Conservation (phyloP, 2,797 vertebrate genomes). For the Heliangelus exortis region DNA sequence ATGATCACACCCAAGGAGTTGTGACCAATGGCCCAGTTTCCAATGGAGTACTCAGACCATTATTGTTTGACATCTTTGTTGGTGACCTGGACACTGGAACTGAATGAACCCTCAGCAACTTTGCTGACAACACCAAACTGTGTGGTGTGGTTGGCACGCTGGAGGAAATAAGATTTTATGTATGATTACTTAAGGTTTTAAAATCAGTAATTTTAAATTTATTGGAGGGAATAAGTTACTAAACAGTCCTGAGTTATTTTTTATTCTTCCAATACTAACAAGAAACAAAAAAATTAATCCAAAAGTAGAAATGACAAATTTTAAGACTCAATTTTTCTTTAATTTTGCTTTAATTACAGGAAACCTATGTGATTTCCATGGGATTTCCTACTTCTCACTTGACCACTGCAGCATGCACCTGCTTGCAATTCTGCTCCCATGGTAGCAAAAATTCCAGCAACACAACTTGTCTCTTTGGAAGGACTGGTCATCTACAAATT, state of each 20-base stretch:
- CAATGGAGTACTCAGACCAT: too few relatives aligned
- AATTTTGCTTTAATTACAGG: background rate
- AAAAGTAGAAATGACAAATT: background rate
- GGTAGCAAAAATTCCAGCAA: background rate
- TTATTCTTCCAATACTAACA: background rate
- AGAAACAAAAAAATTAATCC: background rate
- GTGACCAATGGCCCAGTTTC: too few relatives aligned
- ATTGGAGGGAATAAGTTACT: background rate
- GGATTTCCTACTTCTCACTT: background rate
- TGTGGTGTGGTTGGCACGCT: too few relatives aligned
- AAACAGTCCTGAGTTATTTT: background rate
- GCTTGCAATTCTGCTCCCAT: background rate
- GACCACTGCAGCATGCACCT: background rate
- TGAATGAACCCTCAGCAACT: too few relatives aligned
- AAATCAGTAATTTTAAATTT: background rate
- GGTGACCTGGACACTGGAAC: too few relatives aligned
- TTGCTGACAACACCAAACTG: too few relatives aligned
- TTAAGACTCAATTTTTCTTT: background rate
- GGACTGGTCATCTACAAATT: background rate
- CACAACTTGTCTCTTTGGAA: background rate
- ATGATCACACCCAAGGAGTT: too few relatives aligned
- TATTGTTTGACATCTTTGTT: too few relatives aligned
- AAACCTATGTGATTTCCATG: background rate
- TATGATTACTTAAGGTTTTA: background rate
- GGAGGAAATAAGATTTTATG: too few relatives aligned